phyloP scores from a whole-genome alignment of 2,113 vertebrate species.

The Scatophagus argus region DNA sequence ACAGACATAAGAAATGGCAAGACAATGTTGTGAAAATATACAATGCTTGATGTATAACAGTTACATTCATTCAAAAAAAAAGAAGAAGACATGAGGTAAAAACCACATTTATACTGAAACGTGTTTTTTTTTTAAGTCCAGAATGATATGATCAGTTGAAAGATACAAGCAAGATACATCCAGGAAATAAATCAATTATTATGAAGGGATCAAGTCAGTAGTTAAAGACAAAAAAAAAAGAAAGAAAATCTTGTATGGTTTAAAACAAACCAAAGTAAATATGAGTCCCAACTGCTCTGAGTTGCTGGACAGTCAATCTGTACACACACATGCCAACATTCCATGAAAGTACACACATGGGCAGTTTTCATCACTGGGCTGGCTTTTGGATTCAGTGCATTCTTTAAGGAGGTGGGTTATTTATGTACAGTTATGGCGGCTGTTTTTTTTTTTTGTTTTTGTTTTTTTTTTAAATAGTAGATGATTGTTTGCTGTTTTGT shows the following conservation, averaged over 20 bases:
- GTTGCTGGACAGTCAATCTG: conserved; percentile 69
- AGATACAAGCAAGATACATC: conserved; percentile 70
- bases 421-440: conserved; percentile 61
- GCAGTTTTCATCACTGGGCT: conserved; percentile 78
- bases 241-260: conserved; percentile 68
- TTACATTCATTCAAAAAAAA: conserved; percentile 74
- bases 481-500: conserved; percentile 70
- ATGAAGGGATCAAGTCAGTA: conserved; percentile 66
- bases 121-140: conserved; percentile 64
- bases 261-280: conserved; percentile 76
- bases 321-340: conserved; percentile 77
- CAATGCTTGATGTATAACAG: conserved; percentile 72
- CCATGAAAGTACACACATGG: conserved; percentile 71
- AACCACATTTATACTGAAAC: conserved; percentile 75
- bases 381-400: conserved; percentile 78
- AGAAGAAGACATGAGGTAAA: conserved; percentile 51
- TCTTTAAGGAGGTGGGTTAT: conserved; percentile 72
- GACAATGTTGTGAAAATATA: conserved; percentile 70
- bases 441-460: conserved; percentile 46
- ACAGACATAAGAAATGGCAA: conserved; percentile 69
- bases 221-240: conserved; percentile 54
- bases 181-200: conserved; percentile 66
- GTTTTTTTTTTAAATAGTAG: conserved; percentile 53
- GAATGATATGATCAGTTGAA: conserved; percentile 64
- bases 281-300: conserved; percentile 71